Conservation (phyloP, 37 sponge, comb jelly and placozoan species). For the Theonella swinhoei region DNA sequence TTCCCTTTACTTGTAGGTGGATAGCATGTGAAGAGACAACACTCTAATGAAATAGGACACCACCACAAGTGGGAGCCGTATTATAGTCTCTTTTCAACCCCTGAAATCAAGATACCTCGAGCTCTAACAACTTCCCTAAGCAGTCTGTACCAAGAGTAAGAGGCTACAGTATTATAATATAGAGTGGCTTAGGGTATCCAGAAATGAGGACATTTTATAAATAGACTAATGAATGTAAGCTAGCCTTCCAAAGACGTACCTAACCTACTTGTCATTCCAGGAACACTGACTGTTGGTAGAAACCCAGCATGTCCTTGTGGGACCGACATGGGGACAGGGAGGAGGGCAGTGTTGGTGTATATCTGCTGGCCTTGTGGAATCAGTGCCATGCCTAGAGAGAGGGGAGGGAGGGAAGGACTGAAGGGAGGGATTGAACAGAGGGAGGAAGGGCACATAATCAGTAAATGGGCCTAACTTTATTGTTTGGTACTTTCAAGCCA, state of each 20-base stretch:
- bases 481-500: neutral
- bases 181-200: too few relatives aligned
- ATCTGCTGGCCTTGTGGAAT: conserved; percentile 7
- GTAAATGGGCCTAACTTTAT: neutral
- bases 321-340: conserved; percentile 31
- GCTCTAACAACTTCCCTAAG: too few relatives aligned
- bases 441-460: neutral
- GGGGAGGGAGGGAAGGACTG: neutral
- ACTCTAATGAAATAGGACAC: too few relatives aligned
- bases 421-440: neutral
- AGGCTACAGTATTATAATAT: too few relatives aligned
- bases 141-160: too few relatives aligned
- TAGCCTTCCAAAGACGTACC: neutral
- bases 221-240: too few relatives aligned
- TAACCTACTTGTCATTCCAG: neutral
- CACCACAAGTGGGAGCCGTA: too few relatives aligned
- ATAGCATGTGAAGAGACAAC: too few relatives aligned
- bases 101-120: too few relatives aligned
- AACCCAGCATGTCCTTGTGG: neutral
- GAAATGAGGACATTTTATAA: too few relatives aligned
- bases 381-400: neutral
- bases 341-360: conserved; percentile 7
- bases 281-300: neutral
- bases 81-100: too few relatives aligned
- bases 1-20: too few relatives aligned